Percentiles rank a stretch among this genome's conserved stretches.
phyloP scores from a whole-genome alignment of 1,140 invertebrate species.

The Drosophila prosaltans region DNA sequence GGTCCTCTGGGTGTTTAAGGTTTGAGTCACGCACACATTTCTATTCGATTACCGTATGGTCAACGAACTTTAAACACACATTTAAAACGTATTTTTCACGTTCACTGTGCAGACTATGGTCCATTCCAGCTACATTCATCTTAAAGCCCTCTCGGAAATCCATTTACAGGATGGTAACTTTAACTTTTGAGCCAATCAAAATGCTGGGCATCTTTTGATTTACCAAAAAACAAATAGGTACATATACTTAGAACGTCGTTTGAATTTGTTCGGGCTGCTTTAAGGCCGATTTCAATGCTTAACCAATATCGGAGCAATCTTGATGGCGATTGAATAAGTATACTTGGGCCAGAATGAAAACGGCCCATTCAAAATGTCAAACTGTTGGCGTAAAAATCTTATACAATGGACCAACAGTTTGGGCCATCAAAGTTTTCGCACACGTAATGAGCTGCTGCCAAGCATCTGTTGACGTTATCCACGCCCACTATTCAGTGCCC shows the following conservation, averaged over 20 bases:
- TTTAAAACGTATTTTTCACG: constrained; percentile 40
- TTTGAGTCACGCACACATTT: constrained; percentile 21
- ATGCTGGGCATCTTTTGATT: no score
- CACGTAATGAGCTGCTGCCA: constrained; percentile 47
- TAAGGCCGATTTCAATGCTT: constrained; percentile 2
- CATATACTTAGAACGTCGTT: background rate
- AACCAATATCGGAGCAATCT: constrained; percentile 6
- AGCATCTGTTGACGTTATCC: constrained; percentile 27
- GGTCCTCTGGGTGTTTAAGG: constrained; percentile 5
- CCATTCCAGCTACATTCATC: background rate
- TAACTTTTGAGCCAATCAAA: no score
- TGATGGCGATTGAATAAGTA: constrained; percentile 3
- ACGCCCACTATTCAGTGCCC: constrained; percentile 1
- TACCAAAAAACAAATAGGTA: background rate
- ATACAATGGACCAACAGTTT: constrained; percentile 36
- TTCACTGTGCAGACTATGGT: background rate
- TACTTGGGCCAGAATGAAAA: background rate
- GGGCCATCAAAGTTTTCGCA: constrained; percentile 45
- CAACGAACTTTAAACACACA: constrained; percentile 42
- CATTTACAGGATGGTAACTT: no score
- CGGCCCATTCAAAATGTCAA: constrained; percentile 28
- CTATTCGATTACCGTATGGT: constrained; percentile 24
- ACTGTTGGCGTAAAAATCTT: background rate
- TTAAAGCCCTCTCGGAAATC: background rate
- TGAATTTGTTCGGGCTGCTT: constrained; percentile 4